These are phyloP conservation scores for Hetaerina titia DNA, from an alignment of 2,888 invertebrate genomes.

Conservation along the genomic window DNA sequence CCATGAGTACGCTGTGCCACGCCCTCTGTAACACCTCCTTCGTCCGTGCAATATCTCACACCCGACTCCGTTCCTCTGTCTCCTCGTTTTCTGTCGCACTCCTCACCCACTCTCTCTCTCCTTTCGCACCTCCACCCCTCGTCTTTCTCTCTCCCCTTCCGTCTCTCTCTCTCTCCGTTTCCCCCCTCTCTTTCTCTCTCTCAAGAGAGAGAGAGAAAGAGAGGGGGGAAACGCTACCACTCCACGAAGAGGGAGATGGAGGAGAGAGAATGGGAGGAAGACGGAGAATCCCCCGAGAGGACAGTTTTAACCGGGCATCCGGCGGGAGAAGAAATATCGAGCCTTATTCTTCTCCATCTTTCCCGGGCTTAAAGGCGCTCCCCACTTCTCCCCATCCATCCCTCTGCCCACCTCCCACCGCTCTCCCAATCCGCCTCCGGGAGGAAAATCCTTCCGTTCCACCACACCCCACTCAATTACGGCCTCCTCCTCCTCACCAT, in stretches of 20 bases:
- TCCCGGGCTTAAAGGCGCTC: neutral
- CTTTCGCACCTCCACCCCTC: neutral
- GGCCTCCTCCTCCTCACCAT: neutral
- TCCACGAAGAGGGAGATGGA: neutral
- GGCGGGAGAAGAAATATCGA: constrained; percentile 56
- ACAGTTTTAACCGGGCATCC: constrained; percentile 44
- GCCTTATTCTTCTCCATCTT: constrained; percentile 58
- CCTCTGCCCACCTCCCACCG: neutral
- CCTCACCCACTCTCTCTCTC: neutral
- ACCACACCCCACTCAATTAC: constrained; percentile 59
- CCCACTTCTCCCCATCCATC: neutral
- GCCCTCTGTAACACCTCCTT: neutral
- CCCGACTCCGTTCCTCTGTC: neutral
- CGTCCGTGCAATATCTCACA: neutral
- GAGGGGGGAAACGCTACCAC: no score
- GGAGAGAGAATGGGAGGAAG: neutral
- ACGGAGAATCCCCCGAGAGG: constrained; percentile 27
- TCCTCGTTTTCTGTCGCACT: neutral
- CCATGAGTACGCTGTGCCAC: neutral
- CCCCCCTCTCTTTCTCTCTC: neutral
- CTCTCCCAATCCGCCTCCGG: constrained; percentile 5
- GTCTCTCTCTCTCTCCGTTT: neutral
- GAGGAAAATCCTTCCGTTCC: constrained; percentile 6
- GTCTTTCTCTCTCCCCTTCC: neutral
- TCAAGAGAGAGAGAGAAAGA: no score